phyloP scores from a whole-genome alignment of 2,888 invertebrate species.

The Crossocerus cetratus region DNA sequence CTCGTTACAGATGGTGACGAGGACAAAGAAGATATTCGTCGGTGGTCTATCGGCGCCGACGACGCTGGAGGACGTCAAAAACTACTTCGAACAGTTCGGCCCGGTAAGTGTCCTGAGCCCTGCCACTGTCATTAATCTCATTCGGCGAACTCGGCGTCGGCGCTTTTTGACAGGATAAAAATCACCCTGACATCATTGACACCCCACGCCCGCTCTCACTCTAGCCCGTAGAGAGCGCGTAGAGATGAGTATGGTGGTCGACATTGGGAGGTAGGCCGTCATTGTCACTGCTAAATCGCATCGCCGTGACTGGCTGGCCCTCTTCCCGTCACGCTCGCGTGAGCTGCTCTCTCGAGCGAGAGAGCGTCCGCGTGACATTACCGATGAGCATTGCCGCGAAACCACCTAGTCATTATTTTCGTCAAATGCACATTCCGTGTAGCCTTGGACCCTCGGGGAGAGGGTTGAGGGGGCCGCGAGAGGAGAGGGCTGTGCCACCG shows the following conservation, averaged over 20 bases:
- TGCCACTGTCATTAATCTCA: neutral
- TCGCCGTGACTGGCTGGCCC: conserved; percentile 11
- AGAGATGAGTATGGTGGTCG: too few species aligned
- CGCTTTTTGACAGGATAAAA: neutral
- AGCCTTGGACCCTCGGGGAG: too few species aligned
- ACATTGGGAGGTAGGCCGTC: conserved; percentile 3
- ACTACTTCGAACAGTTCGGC: conserved; percentile 99
- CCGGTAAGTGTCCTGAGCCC: conserved; percentile 86
- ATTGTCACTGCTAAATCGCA: conserved; percentile 31
- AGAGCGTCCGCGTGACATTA: conserved; percentile 1
- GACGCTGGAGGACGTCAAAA: conserved; percentile 99
- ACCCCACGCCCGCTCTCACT: neutral
- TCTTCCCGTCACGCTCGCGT: conserved; percentile 21
- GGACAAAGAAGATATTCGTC: conserved; percentile 99
- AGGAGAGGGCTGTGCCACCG: too few species aligned
- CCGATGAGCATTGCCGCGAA: conserved; percentile 37
- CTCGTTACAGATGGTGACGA: conserved; percentile 97
- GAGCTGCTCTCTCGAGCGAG: neutral
- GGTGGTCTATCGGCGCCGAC: conserved; percentile 99
- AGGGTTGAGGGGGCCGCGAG: too few species aligned
- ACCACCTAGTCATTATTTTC: conserved; percentile 43
- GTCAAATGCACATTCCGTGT: neutral
- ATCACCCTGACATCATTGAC: conserved; percentile 27
- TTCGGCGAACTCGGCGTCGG: neutral
- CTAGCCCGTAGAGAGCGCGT: conserved; percentile 5